A percentile compares a stretch with the other conserved stretches of the same genome.
These are phyloP conservation scores for Cataglyphis albicans DNA, from an alignment of 2,888 invertebrate species.

Conservation along the genomic window DNA sequence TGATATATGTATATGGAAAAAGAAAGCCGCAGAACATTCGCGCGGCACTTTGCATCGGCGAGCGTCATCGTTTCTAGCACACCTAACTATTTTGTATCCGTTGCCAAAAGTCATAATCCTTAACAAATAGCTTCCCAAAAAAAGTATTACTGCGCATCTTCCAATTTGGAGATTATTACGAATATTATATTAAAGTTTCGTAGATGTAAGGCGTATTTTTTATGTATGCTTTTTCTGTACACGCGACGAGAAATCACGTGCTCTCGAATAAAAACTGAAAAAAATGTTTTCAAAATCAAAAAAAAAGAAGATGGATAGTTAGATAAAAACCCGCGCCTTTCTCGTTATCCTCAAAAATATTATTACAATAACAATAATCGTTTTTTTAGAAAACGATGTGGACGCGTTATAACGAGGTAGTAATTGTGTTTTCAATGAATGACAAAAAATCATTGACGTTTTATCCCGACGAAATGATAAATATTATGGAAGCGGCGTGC, in stretches of 20 bases:
- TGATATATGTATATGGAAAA: conserved; percentile 48
- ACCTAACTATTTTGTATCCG: conserved; percentile 81
- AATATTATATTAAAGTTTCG: conserved; percentile 72
- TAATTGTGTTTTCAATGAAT: not conserved
- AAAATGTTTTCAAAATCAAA: conserved; percentile 70
- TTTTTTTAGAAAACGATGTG: conserved; percentile 11
- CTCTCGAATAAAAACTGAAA: conserved; percentile 73
- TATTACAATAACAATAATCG: conserved; percentile 16
- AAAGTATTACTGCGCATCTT: conserved; percentile 85
- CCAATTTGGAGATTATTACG: conserved; percentile 74
- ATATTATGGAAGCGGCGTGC: not conserved
- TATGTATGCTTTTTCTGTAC: conserved; percentile 86
- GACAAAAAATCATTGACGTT: not conserved
- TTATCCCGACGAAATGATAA: not conserved
- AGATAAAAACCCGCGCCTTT: not conserved
- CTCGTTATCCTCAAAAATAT: conserved; percentile 16
- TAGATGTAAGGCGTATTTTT: conserved; percentile 85
- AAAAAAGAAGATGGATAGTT: not conserved
- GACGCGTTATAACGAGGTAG: conserved; percentile 8
- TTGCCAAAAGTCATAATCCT: conserved; percentile 77
- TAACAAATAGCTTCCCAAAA: conserved; percentile 69
- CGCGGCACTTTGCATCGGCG: conserved; percentile 52
- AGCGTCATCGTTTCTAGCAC: conserved; percentile 58
- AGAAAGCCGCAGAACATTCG: conserved; percentile 26
- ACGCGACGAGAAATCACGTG: conserved; percentile 81